Conservation (phyloP, 2,113 vertebrate species). For the Stigmatopora argus region DNA sequence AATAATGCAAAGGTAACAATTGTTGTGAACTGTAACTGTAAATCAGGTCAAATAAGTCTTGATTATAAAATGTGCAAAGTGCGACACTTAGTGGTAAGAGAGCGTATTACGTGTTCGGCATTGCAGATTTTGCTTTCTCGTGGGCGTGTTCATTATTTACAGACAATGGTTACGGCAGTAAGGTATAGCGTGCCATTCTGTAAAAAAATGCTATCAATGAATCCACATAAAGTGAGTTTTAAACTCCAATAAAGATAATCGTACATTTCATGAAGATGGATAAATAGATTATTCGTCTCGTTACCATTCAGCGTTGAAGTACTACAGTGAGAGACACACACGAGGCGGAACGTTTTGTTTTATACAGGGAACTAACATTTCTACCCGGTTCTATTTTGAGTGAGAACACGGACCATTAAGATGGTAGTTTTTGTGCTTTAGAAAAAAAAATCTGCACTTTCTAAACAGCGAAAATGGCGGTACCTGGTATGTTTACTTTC, state of each 20-base stretch:
- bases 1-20: no score
- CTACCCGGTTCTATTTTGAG: conserved; percentile 6
- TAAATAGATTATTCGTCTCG: no score
- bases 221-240: not conserved
- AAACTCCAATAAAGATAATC: not conserved
- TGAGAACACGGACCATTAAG: not conserved
- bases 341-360: not conserved
- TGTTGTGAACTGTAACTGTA: no score
- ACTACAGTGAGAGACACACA: not conserved
- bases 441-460: not conserved
- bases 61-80: not conserved
- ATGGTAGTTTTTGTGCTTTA: not conserved
- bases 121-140: not conserved
- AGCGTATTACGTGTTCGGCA: not conserved
- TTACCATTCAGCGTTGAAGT: not conserved
- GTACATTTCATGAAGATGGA: not conserved
- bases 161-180: not conserved
- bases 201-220: not conserved
- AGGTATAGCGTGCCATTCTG: not conserved
- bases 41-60: not conserved
- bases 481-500: conserved; percentile 27
- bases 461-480: conserved; percentile 25
- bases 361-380: conserved; percentile 27
- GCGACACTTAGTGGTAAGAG: not conserved
- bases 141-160: not conserved